phyloP scores from a whole-genome alignment of 30 jellyfish, hydroid and myxozoan species.

The Nemopilema nomurai region DNA sequence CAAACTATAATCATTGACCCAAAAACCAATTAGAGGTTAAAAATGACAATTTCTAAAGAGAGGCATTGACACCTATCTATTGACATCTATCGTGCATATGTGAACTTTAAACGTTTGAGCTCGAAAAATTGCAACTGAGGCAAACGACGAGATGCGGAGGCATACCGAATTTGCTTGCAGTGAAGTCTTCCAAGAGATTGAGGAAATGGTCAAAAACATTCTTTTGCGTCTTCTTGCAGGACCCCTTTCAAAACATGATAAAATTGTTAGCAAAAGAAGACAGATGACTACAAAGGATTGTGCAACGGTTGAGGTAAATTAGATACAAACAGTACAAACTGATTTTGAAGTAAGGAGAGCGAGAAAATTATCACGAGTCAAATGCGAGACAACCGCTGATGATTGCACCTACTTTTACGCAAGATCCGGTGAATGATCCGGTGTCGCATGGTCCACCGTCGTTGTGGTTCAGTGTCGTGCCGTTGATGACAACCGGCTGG shows the following conservation, averaged over 20 bases:
- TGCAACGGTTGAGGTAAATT: no score
- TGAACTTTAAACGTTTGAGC: no score
- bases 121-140: neutral
- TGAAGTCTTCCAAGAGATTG: conserved; percentile 65
- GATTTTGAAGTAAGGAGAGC: no score
- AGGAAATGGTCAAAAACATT: conserved; percentile 70
- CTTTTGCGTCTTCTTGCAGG: conserved; percentile 71
- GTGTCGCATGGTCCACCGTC: conserved; percentile 76
- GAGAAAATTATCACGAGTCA: neutral
- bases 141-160: neutral
- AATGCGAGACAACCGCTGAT: neutral
- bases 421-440: conserved; percentile 60
- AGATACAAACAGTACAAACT: neutral
- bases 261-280: neutral
- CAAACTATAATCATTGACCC: no score
- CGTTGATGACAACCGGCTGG: conserved; percentile 33
- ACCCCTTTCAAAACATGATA: conserved; percentile 36
- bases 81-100: no score
- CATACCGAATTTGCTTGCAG: conserved; percentile 82
- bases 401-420: conserved; percentile 34
- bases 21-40: no score
- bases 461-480: conserved; percentile 21
- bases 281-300: neutral
- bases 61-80: no score
- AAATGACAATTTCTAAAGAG: no score